Evolutionary conservation across 2,797 vertebrate genomes (phyloP), one percentile per base, ranked within the genome.

Genomic region (Cossypha niveicapilla): DNA sequence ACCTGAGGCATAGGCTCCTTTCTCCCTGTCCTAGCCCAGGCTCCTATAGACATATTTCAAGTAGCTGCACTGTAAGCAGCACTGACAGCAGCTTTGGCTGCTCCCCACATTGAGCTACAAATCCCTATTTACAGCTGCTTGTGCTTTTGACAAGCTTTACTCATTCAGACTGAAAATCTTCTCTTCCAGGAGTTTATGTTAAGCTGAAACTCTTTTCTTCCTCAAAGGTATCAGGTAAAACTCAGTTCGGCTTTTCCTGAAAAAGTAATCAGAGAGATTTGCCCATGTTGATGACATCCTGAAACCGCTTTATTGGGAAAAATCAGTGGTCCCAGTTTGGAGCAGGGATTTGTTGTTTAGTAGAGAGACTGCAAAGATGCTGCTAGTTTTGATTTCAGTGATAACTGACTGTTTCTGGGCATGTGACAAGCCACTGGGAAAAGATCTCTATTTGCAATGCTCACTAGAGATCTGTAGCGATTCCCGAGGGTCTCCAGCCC

Each of bases 131-230:
- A 66, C 60, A 78, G 63, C 27, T 86, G 18, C 19, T 82, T 85
- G 15, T 37, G 62, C 21, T 84, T 70, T 58, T 67, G 34, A 77
- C 44, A 76, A 84, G 42, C 48, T 86, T 87, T 60, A 60, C 61
- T 79, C 53, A 45, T 76, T 79, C 45, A 60, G 30, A 14, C 22
- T 85, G 45, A 48, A 84, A 60, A 21, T 72, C 41, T 70, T 86
- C 66, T 37, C 10, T 78, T 74, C 10, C 41, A 72, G 32, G 62
- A 66, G 18, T 24, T 78, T 30, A 13, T n/a, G 17, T 84, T 75
- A 86, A 91, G 47, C 21, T 35, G 10, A 92, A 92, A 66, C 47
- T n/a, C 19, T 62, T 80, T 77, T 75, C 15, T 86, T 91, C 25
- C 58, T 87, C 6, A 1, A 27, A 91, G 82, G 22, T 42, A 53